These are phyloP conservation scores for Xiphydria camelus DNA, from an alignment of 2,888 invertebrate genomes.

Conservation along the genomic window DNA sequence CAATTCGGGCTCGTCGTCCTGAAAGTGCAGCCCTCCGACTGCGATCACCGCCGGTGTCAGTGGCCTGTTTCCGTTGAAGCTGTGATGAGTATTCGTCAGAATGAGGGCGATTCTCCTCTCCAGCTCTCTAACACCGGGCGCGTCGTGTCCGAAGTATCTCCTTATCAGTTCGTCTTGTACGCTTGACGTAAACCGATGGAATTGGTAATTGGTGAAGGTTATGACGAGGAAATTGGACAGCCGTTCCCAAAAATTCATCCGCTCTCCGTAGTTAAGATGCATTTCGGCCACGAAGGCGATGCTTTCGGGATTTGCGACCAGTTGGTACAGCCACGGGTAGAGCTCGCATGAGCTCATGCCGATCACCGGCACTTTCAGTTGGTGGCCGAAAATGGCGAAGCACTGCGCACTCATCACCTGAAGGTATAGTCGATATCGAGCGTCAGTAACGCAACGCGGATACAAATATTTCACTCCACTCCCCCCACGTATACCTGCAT, in stretches of 20 bases:
- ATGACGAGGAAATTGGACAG: conserved; percentile 29
- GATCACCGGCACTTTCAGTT: conserved; percentile 39
- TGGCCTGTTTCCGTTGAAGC: conserved; percentile 58
- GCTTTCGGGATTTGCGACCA: conserved; percentile 37
- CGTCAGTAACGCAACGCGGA: no score
- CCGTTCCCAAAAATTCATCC: conserved; percentile 42
- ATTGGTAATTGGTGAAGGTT: conserved; percentile 8
- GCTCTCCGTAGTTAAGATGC: conserved; percentile 19
- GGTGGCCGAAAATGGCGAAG: no score
- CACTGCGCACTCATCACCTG: no score
- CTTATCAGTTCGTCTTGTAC: conserved; percentile 32
- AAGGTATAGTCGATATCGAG: no score
- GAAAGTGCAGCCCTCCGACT: conserved; percentile 63
- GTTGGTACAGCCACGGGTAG: conserved; percentile 39
- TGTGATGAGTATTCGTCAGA: no score
- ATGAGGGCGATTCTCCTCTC: conserved; percentile 59
- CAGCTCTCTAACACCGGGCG: conserved; percentile 55
- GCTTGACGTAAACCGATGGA: conserved; percentile 11
- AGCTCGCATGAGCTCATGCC: conserved; percentile 29
- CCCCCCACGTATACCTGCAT: no score
- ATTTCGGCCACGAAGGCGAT: conserved; percentile 31
- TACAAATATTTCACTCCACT: no score
- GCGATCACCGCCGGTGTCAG: conserved; percentile 58
- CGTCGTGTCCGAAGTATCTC: conserved; percentile 30
- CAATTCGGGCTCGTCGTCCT: conserved; percentile 40